Percentiles rank a stretch among this genome's conserved stretches.
These are phyloP conservation scores for Sebastes trivittatus DNA, from an alignment of 2,797 vertebrate genomes.

Conservation along the genomic window DNA sequence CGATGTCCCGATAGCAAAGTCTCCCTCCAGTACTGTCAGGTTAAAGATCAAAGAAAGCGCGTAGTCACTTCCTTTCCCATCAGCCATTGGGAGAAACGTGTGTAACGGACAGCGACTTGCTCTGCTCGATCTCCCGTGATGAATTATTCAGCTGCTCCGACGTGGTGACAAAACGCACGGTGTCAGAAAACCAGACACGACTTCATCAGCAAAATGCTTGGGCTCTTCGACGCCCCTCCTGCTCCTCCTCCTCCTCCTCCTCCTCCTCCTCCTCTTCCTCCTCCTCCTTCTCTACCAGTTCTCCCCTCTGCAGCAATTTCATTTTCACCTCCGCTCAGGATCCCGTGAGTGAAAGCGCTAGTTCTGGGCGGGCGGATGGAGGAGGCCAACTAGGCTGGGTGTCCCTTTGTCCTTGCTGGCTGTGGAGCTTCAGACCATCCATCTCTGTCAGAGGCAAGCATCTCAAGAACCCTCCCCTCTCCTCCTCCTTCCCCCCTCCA, in stretches of 20 bases:
- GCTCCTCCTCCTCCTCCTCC: conserved; percentile 20
- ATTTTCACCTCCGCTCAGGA: conserved; percentile 55
- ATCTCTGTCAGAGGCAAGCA: conserved; percentile 89
- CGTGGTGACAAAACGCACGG: conserved; percentile 59
- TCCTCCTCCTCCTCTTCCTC: not conserved
- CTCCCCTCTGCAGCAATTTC: conserved; percentile 50
- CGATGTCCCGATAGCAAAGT: not conserved
- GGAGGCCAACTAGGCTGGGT: conserved; percentile 67
- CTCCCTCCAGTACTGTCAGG: not conserved
- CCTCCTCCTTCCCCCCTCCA: not conserved
- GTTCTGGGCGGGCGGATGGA: conserved; percentile 47
- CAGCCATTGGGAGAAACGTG: conserved; percentile 14
- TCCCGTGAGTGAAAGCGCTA: conserved; percentile 50
- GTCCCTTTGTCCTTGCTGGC: conserved; percentile 94
- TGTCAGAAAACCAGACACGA: conserved; percentile 69
- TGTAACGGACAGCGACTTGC: conserved; percentile 50
- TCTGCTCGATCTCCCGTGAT: conserved; percentile 32
- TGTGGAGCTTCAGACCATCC: conserved; percentile 86
- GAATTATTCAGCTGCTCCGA: conserved; percentile 69
- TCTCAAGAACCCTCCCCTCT: conserved; percentile 73
- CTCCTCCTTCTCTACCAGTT: not conserved
- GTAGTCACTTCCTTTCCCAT: conserved; percentile 21
- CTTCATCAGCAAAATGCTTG: conserved; percentile 72
- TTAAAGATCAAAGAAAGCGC: conserved; percentile 27
- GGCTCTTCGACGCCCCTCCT: conserved; percentile 27